These are phyloP conservation scores for Gastracanthus pulcherrimus DNA, from an alignment of 2,888 invertebrate genomes.

Conservation along the genomic window DNA sequence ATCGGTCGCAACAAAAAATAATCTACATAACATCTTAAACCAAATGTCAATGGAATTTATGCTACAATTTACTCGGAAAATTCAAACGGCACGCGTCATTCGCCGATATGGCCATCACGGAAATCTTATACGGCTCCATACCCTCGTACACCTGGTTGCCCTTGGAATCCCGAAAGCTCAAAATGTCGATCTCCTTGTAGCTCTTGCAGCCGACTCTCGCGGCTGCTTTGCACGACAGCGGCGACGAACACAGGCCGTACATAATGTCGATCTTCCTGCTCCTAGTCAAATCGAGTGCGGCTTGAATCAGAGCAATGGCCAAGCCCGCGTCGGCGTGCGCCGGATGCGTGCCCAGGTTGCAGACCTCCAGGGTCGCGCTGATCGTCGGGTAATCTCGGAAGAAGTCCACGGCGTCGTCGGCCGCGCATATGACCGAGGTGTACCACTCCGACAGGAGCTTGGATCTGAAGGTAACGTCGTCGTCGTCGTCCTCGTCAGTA, in stretches of 20 bases:
- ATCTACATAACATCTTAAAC: too few relatives aligned
- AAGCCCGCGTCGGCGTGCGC: not conserved
- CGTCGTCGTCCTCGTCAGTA: not conserved
- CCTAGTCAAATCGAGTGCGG: not conserved
- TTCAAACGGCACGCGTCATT: too few relatives aligned
- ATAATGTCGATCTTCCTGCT: not conserved
- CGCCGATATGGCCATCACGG: constrained; percentile 12
- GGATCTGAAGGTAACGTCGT: not conserved
- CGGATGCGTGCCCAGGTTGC: not conserved
- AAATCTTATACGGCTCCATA: not conserved
- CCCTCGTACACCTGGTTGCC: constrained; percentile 2
- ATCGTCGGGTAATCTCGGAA: not conserved
- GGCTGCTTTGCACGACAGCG: not conserved
- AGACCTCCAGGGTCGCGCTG: not conserved
- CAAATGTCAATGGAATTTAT: too few relatives aligned
- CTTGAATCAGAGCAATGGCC: not conserved
- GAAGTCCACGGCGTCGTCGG: not conserved
- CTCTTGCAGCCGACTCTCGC: constrained; percentile 14
- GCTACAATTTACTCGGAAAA: too few relatives aligned
- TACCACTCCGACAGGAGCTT: not conserved
- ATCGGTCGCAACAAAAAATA: too few relatives aligned
- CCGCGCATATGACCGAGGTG: not conserved
- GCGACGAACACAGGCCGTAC: constrained; percentile 14
- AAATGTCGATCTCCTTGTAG: not conserved
- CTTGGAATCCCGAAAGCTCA: not conserved